Evolutionary conservation across 2,888 invertebrate species (phyloP), one percentile per base, ranked within the genome.

Genomic region (Charanyca ferruginea): DNA sequence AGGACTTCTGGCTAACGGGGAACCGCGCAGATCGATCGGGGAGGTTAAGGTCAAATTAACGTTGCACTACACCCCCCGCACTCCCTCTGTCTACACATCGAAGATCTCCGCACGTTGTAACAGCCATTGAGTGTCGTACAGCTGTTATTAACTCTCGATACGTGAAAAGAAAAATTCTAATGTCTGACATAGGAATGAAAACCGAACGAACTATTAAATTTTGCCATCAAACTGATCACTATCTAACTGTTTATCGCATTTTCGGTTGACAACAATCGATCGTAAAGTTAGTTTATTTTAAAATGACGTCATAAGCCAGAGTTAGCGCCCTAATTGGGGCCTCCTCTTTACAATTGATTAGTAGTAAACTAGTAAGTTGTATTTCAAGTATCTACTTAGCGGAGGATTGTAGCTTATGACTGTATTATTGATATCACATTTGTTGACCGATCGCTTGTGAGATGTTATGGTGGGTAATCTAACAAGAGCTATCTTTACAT

Each of bases 1-100:
- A 57, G 44, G 49, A 45, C 41, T 44, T 16, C 25, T 42, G 35
- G 23, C 41, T 38, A 54, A 16, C 20, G 25, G 44, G 35, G 35
- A 13, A 22, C 32, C 7, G 77, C 48, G 62, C 52, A 70, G 77
- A 71, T 71, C 72, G 77, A 77, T 71, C 28, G 41, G 18, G 7
- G 45, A 28, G 71, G 52, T 77, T 38, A 53, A 58, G 59, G 77
- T 76, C 59, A 44, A 47, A 35, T n/a, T 11, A 52, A 32, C 76
- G 54, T 28, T 71, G 72, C 77, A 77, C 35, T 48, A 35, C 25
- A n/a, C 13, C 32, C 32, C 9, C 8, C 25, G 4, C 6, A 7
- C 28, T 2, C 16, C 42, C 35, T 9, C 16, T n/a, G n/a, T n/a
- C 22, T 44, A 20, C 35, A 44, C 42, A 23, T 42, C 45, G 41